Evolutionary conservation across 92 coral and sea anemone species (phyloP), one percentile per base, ranked within the genome.

Genomic region (Blastomussa wellsi): DNA sequence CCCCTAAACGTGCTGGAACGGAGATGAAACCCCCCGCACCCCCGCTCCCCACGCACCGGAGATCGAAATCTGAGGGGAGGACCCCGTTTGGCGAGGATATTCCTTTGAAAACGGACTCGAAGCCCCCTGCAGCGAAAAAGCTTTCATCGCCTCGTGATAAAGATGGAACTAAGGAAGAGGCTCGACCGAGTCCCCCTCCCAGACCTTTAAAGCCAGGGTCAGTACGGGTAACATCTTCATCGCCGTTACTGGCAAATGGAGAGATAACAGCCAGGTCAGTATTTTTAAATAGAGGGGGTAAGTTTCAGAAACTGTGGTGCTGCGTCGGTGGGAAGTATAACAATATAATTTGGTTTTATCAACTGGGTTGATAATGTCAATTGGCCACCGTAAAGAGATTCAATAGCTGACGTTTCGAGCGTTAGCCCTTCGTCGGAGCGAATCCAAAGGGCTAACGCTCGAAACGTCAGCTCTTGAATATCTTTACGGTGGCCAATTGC

Each of bases 1-100:
- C 93, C 82, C 93, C 87, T 66, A 60, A 29, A 33, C 76, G 91
- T 59, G 44, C 87, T 47, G 87, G 83, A 28, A 53, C 88, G n/a
- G 98, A 91, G 31, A 19, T 79, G 71, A 93, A 90, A 47, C 92
- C 87, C 3, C 33, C 82, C 12, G 92, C 92, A 15, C 93, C 94
- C 19, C 95, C 98, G 4, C 88, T 89, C 14, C 95, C 94, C 44
- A 88, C 91, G 15, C 98, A 94, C 80, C 91, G 92, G 47, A 74
- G 98, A 67, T 90, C 95, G 20, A 88, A 86, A 73, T 94, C 98
- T 17, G 98, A 94, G 35, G 98, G 98, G 7, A 90, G 84, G 47
- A 67, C 86, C 17, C 90, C 90, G 31, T 90, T 94, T 60, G 95
- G 93, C 22, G 98, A 94, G 66, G 91, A 86, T 19, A 69, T 87